Evolutionary conservation across 2,797 vertebrate genomes (phyloP), one percentile per base, ranked within the genome.

Genomic region (Carduelis carduelis): DNA sequence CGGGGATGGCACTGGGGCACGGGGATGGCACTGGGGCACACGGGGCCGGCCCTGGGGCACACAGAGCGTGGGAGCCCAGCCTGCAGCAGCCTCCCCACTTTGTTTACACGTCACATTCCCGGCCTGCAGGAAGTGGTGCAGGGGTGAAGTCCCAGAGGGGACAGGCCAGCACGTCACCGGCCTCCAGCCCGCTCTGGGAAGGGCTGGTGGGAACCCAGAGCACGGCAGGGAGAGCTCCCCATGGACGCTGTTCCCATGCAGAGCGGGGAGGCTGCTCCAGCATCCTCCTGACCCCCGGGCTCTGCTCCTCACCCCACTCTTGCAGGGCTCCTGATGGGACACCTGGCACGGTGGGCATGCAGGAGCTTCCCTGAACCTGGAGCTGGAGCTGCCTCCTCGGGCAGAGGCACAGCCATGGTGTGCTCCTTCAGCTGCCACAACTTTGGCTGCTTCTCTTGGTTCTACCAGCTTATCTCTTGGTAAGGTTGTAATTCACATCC

Each of bases 61-160:
- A 2, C 1, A 9, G 97, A 95, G 95, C 97, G 89, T 98, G 98
- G 97, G 98, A 98, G 93, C 92, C 83, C 63, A 1, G 55, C 12
- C 66, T 24, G 95, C 90, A 87, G 43, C 64, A 83, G 88, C 64
- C 79, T 91, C 92, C 88, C 81, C 1, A 10, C 69, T 92, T 34
- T 97, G 96, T 97, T 97, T 97, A 97, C 87, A 92, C 80, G 63
- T 83, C 91, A 91, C 97, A 95, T 97, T 98, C 96, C 94, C 82
- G n/a, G 74, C n/a, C 89, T 61, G 60, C 75, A 92, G 96, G 97
- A 98, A 97, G 97, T 93, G 96, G 85, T 86, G 66, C 90, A 94
- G 72, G 86, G 93, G 87, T 81, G 87, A 97, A 83, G 89, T 95
- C 97, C 91, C 96, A 43, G 52, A 1, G 76, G 97, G 93, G 93